Evolutionary conservation across 2,797 vertebrate species (phyloP), one percentile per base, ranked within the genome.

Genomic region (Monodelphis domestica): DNA sequence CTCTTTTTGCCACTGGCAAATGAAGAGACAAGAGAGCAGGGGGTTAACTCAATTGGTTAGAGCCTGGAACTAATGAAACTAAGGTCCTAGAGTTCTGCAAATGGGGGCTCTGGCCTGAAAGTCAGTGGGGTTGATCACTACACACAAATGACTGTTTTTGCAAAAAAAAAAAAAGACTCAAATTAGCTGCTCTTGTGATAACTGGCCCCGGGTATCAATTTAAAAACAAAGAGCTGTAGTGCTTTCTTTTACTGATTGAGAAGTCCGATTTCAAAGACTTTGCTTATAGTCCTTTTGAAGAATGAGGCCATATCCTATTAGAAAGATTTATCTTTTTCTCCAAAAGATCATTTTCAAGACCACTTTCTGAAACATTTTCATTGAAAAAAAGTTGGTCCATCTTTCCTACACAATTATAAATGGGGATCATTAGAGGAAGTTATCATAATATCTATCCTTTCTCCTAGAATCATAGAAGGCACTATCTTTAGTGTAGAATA

Each of bases 21-120:
- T 96, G 93, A 92, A 89, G 92, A 95, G 93, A 93, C 84, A 93
- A 51, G 90, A 89, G 95, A 95, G 88, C 94, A 96, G 95, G 94
- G 95, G 93, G 95, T 97, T 97, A 93, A 92, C 84, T 93, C 90
- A 94, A 95, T 94, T 97, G 97, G 92, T 94, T 97, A 96, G 93
- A 97, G 94, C 95, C 2, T 95, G 94, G 96, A 96, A 56, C 93
- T 95, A 93, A 95, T 93, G 96, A 94, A 95, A 93, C 91, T 59
- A 96, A 97, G 90, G 93, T 95, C 95, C 55, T 54, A 9, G 95
- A 96, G 95, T 91, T 97, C 95, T 97, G 96, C 95, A 95, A 96
- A 0, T 89, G 91, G 97, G 96, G 96, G 93, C 96, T 96, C 95
- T 97, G 96, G 96, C 94, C 0, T 28, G 93, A 93, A 97, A 96